These are phyloP conservation scores for Zosterops japonicus DNA, from an alignment of 2,113 vertebrate species.

Conservation along the genomic window DNA sequence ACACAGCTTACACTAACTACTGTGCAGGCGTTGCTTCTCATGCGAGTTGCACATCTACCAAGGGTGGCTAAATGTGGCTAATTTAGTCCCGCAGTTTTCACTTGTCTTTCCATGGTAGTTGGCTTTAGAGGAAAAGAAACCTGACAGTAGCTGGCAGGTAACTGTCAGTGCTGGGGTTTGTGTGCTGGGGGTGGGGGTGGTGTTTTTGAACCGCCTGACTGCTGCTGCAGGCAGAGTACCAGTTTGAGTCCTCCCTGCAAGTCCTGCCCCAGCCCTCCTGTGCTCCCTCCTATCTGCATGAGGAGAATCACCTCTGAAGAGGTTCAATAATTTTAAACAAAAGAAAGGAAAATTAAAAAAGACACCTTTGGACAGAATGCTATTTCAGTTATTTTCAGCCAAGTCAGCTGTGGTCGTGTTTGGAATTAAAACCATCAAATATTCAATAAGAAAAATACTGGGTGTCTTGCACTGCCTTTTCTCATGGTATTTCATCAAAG, in stretches of 20 bases:
- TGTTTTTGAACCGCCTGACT: not conserved
- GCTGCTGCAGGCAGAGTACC: not conserved
- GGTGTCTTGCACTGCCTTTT: not conserved
- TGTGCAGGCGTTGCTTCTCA: not conserved
- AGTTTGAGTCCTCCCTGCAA: not conserved
- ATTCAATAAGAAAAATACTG: not conserved
- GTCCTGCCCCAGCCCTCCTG: not conserved
- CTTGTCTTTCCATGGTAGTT: not conserved
- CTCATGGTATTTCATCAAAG: not conserved
- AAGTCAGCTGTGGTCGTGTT: not conserved
- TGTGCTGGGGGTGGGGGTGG: not conserved
- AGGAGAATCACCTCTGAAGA: not conserved
- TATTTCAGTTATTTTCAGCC: not conserved
- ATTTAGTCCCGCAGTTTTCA: slow-evolving; percentile 29
- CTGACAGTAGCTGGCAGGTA: slow-evolving; percentile 7
- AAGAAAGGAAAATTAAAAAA: not conserved
- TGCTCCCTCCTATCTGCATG: not conserved
- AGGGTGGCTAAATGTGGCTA: not conserved
- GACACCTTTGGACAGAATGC: not conserved
- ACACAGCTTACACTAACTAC: not conserved
- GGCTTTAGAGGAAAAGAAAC: slow-evolving; percentile 1
- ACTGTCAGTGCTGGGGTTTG: not conserved
- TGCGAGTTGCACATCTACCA: not conserved
- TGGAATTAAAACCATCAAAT: not conserved
- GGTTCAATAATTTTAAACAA: not conserved